Evolutionary conservation across 1,140 invertebrate genomes (phyloP), one percentile per base, ranked within the genome.

Genomic region (Reticulitermes speratus): DNA sequence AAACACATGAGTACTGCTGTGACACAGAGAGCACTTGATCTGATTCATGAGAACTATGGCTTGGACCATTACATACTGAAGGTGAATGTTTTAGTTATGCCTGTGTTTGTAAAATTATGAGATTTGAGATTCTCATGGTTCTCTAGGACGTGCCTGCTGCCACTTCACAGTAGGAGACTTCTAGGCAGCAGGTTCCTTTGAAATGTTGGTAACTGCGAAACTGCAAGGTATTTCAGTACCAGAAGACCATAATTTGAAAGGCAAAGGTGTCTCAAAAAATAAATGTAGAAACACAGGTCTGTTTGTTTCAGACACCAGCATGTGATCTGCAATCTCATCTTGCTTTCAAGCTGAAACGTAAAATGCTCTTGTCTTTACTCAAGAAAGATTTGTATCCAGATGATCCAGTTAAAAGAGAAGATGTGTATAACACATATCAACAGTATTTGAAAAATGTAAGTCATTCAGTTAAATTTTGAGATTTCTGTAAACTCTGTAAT

Each of bases 41-140:
- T 98, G 84, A 98, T 99, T 87, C 96, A 99, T 92, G 93, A 98
- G 87, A 93, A 96, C 89, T 96, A 96, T 93, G 98, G 99, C 44
- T 96, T 99, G 89, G 99, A 99, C 92, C 94, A 96, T 91, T 99
- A 99, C 92, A 92, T 99, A 88, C 92, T 99, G 9, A 96, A 97
- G 93, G 96, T 96, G 90, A 88, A 87, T 89, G 85, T 86, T 69
- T 55, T 81, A 16, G 7, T 23, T 82, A 30, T 11, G 12, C 44
- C 19, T 9, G 48, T 81, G 30, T 75, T 75, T 65, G 52, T 55
- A 55, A 48, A 48, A 48, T 9, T 48, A 48, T 48, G 45, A 48
- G 45, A 11, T 48, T 48, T 48, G 45, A 48, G 45, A 16, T 48
- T 48, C 3, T 48, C 45, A 48, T 16, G 65, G 48, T 32, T 25